Conservation (phyloP, 2,797 vertebrate species). For the Melopsittacus undulatus region DNA sequence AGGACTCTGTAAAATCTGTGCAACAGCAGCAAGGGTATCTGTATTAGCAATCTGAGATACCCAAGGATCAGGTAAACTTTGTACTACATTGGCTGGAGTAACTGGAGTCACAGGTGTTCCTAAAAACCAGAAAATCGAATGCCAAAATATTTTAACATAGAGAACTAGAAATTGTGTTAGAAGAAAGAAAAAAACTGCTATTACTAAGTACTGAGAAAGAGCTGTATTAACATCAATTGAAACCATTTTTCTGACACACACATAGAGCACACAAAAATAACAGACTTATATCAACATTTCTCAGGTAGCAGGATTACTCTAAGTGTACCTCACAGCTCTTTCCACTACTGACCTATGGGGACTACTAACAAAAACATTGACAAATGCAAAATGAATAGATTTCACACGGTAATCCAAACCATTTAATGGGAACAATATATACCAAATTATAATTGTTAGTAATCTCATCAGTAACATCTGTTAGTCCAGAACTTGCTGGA, state of each 20-base stretch:
- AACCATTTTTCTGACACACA: background rate
- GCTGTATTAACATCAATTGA: background rate
- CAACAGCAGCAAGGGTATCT: constrained; percentile 95
- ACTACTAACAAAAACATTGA: background rate
- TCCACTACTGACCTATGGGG: background rate
- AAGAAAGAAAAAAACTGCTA: background rate
- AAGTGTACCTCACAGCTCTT: background rate
- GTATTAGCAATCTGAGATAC: constrained; percentile 96
- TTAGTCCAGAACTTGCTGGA: background rate
- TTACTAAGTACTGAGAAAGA: background rate
- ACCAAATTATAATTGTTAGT: background rate
- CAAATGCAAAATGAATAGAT: background rate
- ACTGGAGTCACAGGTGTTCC: constrained; percentile 96
- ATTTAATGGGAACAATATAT: background rate
- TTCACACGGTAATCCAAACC: background rate
- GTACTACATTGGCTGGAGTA: constrained; percentile 93
- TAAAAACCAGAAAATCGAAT: constrained; percentile 53
- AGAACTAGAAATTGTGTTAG: background rate
- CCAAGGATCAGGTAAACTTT: constrained; percentile 93
- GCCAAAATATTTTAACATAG: background rate
- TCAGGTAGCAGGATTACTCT: background rate
- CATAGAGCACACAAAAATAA: background rate
- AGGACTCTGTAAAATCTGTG: constrained; percentile 97
- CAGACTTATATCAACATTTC: background rate
- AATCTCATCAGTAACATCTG: background rate